Conservation (phyloP, 2,888 invertebrate genomes). For the Adineta ricciae region DNA sequence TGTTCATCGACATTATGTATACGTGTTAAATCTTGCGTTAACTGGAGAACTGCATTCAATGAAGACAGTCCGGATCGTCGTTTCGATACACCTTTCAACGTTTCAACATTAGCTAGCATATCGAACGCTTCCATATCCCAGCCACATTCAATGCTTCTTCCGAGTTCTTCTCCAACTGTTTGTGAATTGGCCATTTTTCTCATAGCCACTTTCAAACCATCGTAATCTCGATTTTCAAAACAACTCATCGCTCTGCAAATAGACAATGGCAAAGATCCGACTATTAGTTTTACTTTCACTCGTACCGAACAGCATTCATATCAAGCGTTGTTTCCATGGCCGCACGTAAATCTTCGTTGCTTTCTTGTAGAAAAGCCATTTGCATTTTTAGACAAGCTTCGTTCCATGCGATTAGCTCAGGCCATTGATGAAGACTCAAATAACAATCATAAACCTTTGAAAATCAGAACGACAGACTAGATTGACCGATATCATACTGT, state of each 20-base stretch:
- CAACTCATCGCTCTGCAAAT: constrained; percentile 21
- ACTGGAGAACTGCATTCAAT: background rate
- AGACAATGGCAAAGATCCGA: background rate
- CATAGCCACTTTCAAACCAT: constrained; percentile 1
- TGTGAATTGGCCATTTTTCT: background rate
- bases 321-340: constrained; percentile 25
- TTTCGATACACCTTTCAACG: background rate
- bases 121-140: constrained; percentile 18
- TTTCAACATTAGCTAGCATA: constrained; percentile 13
- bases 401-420: constrained; percentile 23
- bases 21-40: constrained; percentile 39
- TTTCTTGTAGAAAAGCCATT: background rate
- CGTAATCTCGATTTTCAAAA: constrained; percentile 30
- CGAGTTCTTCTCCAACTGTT: background rate
- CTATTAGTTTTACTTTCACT: background rate
- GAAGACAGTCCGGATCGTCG: constrained; percentile 5
- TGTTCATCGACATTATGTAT: constrained; percentile 38
- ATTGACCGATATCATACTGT: background rate
- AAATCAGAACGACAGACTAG: background rate
- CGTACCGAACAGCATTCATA: constrained; percentile 23
- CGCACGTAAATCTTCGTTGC: background rate
- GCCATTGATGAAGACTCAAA: constrained; percentile 32
- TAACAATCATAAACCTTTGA: constrained; percentile 29
- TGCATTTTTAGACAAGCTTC: constrained; percentile 21
- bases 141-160: background rate